Evolutionary conservation across 2,888 invertebrate species (phyloP), one percentile per base, ranked within the genome.

Genomic region (Bellardia pandia): DNA sequence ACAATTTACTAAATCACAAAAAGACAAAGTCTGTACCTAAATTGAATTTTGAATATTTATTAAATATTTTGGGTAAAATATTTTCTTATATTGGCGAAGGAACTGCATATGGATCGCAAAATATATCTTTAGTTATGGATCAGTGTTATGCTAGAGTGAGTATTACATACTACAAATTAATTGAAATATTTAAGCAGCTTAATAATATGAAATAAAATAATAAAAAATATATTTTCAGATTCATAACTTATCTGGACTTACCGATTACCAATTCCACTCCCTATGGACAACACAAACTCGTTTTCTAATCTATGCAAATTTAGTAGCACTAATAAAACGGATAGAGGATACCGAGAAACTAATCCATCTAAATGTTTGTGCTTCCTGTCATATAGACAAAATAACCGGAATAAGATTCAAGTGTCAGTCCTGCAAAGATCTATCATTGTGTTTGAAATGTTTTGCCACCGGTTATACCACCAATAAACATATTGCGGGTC

Each of bases 361-460:
- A 33, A 90, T 93, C 71, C 94, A 94, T 79, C 90, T 91, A 85
- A 92, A 92, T 85, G 62, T 77, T 0, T 94, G 94, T 84, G 91
- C 91, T 0, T 90, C 92, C 16, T 94, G 94, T 60, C 89, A 90
- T 48, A 88, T 88, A 58, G 91, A 92, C 64, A 92, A 92, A 86
- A 93, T 94, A 14, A 90, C 91, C 71, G 94, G 94, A 16, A 92
- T 94, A 37, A 92, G 93, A 0, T 94, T 93, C 56, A 93, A 93
- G 87, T 94, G 94, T 53, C 92, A 92, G 85, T 89, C 90, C 23
- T 94, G 94, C 42, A 90, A 90, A 16, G 91, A 92, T 86, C 58
- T 93, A 6, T 93, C 93, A 0, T 84, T 94, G 16, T 94, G 94
- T 68, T 85, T 93, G 71, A 91, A 91, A 81, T 94, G 94, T 86